Evolutionary conservation across 1,140 invertebrate species (phyloP).

Genomic region (Bombyx mandarina): DNA sequence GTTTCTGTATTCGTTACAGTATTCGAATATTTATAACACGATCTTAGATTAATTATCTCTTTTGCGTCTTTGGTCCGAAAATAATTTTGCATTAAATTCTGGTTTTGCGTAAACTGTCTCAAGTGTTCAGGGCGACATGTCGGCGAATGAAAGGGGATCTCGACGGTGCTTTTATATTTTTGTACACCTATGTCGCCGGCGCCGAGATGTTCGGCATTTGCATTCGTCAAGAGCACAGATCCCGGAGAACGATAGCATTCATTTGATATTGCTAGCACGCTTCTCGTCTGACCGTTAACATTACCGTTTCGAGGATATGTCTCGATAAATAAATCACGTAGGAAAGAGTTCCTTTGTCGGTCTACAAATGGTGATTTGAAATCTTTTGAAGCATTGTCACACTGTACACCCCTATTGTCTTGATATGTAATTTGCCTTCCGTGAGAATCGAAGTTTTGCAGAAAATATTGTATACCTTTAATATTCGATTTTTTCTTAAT

Average conservation of each 20-base stretch:
- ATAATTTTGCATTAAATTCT: too few relatives aligned
- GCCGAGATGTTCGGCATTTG: constrained; percentile 34
- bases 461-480: constrained; percentile 18
- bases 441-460: constrained; percentile 15
- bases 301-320: constrained; percentile 46
- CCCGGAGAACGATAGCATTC: constrained; percentile 35
- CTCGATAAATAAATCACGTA: constrained; percentile 53
- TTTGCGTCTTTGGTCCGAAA: too few relatives aligned
- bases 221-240: constrained; percentile 45
- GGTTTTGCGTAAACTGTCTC: too few relatives aligned
- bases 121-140: too few relatives aligned
- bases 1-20: too few relatives aligned
- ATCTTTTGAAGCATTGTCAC: constrained; percentile 27
- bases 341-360: constrained; percentile 43
- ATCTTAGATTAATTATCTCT: too few relatives aligned
- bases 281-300: constrained; percentile 37
- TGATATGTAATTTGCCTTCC: constrained; percentile 20
- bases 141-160: background rate
- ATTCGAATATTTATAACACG: too few relatives aligned
- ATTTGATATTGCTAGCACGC: constrained; percentile 50
- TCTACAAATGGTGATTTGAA: constrained; percentile 26
- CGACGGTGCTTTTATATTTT: constrained; percentile 13
- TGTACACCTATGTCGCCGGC: constrained; percentile 20
- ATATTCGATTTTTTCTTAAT: constrained; percentile 20
- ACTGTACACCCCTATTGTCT: constrained; percentile 21